phyloP scores from a whole-genome alignment of 2,797 vertebrate species.

The Falco novaeseelandiae region DNA sequence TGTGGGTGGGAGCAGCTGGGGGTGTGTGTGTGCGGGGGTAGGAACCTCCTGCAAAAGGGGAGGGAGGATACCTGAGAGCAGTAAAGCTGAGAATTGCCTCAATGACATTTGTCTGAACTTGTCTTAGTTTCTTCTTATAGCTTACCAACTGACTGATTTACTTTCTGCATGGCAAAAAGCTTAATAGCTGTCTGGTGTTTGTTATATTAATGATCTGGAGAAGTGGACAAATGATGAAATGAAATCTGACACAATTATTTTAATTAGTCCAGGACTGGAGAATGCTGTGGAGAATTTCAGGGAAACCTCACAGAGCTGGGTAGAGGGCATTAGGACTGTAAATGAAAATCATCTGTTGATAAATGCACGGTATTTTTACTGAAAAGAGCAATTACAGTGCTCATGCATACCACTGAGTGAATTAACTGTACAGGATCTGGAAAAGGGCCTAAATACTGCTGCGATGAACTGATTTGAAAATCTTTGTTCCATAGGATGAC shows the following conservation, averaged over 20 bases:
- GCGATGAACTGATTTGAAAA: not conserved
- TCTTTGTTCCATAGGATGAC: not conserved
- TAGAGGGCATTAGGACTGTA: not conserved
- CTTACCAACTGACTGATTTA: not conserved
- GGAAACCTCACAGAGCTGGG: not conserved
- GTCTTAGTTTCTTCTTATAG: slow-evolving; percentile 10
- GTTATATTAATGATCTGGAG: not conserved
- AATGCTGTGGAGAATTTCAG: not conserved
- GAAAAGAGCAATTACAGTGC: not conserved
- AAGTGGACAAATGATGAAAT: slow-evolving; percentile 21
- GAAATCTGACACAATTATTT: slow-evolving; percentile 34
- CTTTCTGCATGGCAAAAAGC: not conserved
- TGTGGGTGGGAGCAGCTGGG: not conserved
- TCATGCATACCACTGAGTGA: not conserved
- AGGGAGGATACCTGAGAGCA: not conserved
- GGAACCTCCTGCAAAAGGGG: not conserved
- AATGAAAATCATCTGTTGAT: slow-evolving; percentile 17
- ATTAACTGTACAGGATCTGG: not conserved
- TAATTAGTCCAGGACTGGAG: not conserved
- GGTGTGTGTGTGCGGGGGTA: not conserved
- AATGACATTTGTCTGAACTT: slow-evolving; percentile 37
- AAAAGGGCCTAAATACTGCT: not conserved
- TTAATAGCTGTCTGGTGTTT: not conserved
- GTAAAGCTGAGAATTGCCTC: not conserved
- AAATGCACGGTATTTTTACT: not conserved